Percentiles rank a stretch among this genome's conserved stretches.
These are phyloP conservation scores for Lytechinus variegatus DNA, from an alignment of 35 echinoderm and acorn worm species.

Conservation along the genomic window DNA sequence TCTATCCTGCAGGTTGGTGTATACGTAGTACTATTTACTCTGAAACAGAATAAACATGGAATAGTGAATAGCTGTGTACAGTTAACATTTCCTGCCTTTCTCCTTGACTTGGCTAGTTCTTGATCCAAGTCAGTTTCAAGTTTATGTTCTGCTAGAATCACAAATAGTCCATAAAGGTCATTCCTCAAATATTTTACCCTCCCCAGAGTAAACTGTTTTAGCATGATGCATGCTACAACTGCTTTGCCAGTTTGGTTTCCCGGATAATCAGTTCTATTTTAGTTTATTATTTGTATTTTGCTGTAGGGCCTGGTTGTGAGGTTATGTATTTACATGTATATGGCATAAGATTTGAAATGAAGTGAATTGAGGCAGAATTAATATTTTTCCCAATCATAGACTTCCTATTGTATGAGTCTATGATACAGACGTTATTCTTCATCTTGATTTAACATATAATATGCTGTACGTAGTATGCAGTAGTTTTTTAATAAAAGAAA, in stretches of 20 bases:
- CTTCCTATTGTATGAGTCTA: no score
- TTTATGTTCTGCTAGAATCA: background rate
- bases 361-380: no score
- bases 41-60: background rate
- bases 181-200: conserved; percentile 11
- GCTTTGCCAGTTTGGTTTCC: background rate
- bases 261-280: background rate
- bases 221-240: background rate
- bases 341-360: no score
- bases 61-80: background rate
- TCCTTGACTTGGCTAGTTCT: background rate
- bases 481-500: background rate
- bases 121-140: background rate
- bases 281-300: no score
- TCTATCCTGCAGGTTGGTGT: background rate
- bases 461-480: no score
- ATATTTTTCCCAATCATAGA: no score
- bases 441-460: no score
- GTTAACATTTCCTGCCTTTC: background rate
- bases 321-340: no score
- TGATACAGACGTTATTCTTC: no score
- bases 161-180: background rate
- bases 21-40: background rate
- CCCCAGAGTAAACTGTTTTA: background rate
- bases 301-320: no score